Conservation (phyloP, 2,888 invertebrate species). For the Hoplodrina blanda region DNA sequence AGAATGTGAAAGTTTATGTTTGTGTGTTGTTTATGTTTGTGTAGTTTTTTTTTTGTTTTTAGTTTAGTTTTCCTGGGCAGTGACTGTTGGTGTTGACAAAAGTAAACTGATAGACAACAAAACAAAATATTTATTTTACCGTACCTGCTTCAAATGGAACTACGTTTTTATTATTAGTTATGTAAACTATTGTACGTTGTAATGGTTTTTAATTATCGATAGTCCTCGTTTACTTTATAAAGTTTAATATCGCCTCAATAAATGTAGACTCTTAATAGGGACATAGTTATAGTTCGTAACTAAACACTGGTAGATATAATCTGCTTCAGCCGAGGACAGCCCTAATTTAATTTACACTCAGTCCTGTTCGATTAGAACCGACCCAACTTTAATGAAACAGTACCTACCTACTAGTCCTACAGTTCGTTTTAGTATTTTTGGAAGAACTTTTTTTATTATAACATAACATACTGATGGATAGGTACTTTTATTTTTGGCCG, state of each 20-base stretch:
- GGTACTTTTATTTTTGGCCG: neutral
- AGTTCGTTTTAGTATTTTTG: neutral
- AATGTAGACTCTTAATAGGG: neutral
- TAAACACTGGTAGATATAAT: slow-evolving; percentile 7
- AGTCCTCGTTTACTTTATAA: neutral
- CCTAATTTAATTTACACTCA: slow-evolving; percentile 24
- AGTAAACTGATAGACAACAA: too few relatives aligned
- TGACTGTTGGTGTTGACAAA: neutral
- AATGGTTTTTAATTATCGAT: neutral
- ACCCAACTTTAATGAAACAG: slow-evolving; percentile 26
- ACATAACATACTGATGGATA: neutral
- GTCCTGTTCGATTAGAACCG: neutral
- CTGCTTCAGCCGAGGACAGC: neutral
- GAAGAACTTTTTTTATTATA: neutral
- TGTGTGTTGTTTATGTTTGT: too few relatives aligned
- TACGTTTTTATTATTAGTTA: neutral
- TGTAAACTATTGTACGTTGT: neutral
- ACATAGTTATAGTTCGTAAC: neutral
- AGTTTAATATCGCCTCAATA: neutral
- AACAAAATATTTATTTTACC: neutral
- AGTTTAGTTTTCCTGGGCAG: too few relatives aligned
- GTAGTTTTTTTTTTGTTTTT: too few relatives aligned
- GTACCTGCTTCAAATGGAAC: too few relatives aligned
- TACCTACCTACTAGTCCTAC: neutral
- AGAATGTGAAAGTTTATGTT: too few relatives aligned